Evolutionary conservation across 2,888 invertebrate species (phyloP).

Genomic region (Stenichneumon culpator): DNA sequence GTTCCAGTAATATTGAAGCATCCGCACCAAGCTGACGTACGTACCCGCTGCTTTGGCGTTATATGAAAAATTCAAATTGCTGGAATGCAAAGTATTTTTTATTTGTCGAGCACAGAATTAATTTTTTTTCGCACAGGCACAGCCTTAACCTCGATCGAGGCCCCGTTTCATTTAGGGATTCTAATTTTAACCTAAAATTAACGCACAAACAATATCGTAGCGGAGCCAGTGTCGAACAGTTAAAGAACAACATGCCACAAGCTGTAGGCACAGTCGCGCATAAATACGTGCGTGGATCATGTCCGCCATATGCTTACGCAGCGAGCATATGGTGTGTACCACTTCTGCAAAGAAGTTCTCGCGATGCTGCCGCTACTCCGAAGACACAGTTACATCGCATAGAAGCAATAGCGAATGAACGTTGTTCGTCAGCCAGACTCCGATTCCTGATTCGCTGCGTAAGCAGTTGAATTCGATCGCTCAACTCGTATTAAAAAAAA

Average conservation of each 20-base stretch:
- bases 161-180: too few relatives aligned
- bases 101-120: background rate
- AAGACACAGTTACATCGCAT: conserved; percentile 62
- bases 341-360: conserved; percentile 73
- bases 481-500: background rate
- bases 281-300: conserved; percentile 68
- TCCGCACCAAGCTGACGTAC: too few relatives aligned
- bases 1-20: too few relatives aligned
- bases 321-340: conserved; percentile 78
- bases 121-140: too few relatives aligned
- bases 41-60: too few relatives aligned
- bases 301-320: conserved; percentile 75
- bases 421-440: conserved; percentile 35
- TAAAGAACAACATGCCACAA: conserved; percentile 48
- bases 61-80: too few relatives aligned
- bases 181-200: background rate
- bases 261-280: conserved; percentile 36
- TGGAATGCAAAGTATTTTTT: background rate
- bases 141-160: too few relatives aligned
- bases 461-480: background rate
- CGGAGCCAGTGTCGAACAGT: conserved; percentile 58
- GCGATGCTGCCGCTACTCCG: conserved; percentile 66
- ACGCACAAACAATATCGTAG: conserved; percentile 33
- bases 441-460: conserved; percentile 11
- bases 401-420: conserved; percentile 45